A percentile compares a stretch with the other conserved stretches of the same genome.
Evolutionary conservation across 1,140 invertebrate species (phyloP).

Genomic region (Lordiphosa stackelbergi): DNA sequence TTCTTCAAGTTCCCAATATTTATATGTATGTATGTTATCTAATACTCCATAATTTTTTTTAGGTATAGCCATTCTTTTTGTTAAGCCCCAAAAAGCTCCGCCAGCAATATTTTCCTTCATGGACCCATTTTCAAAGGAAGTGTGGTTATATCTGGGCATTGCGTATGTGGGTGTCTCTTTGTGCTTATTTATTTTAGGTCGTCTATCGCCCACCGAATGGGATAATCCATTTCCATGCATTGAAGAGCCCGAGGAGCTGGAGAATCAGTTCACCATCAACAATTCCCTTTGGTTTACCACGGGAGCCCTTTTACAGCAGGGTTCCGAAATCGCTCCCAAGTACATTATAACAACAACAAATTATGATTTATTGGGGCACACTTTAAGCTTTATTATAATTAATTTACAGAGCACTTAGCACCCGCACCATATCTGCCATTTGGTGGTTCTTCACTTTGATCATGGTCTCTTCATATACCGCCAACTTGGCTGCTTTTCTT

Average conservation of each 20-base stretch:
- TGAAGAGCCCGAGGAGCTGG: constrained; percentile 84
- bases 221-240: constrained; percentile 88
- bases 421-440: constrained; percentile 86
- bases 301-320: constrained; percentile 90
- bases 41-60: background rate
- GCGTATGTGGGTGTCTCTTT: constrained; percentile 88
- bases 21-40: no score
- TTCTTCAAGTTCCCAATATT: no score
- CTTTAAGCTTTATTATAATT: background rate
- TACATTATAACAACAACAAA: constrained; percentile 47
- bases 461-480: constrained; percentile 97
- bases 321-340: constrained; percentile 90
- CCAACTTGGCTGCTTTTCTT: constrained; percentile 96
- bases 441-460: constrained; percentile 98
- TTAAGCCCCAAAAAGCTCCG: constrained; percentile 86
- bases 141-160: constrained; percentile 88
- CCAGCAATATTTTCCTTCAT: constrained; percentile 92
- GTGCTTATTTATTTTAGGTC: constrained; percentile 87
- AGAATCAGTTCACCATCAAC: constrained; percentile 90
- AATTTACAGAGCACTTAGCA: constrained; percentile 84
- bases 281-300: constrained; percentile 92
- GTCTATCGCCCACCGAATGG: constrained; percentile 90
- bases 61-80: constrained; percentile 92
- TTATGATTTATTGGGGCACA: background rate
- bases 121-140: constrained; percentile 89